Conservation (phyloP, 2,113 vertebrate species). For the Pluvianellus socialis region DNA sequence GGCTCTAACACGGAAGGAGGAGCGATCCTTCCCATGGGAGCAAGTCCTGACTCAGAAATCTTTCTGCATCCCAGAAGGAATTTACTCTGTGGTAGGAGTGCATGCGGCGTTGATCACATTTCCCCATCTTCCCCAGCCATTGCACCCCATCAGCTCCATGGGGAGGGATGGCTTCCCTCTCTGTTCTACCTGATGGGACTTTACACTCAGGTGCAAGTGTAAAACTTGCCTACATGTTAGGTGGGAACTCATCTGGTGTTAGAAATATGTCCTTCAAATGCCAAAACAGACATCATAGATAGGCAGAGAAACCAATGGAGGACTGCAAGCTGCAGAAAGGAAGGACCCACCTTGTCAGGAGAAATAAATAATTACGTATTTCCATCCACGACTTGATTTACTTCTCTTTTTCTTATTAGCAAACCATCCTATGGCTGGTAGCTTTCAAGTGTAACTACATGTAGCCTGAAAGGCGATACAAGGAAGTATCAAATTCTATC, state of each 20-base stretch:
- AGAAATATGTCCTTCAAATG: background rate
- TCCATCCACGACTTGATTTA: background rate
- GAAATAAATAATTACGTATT: background rate
- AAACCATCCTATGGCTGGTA: background rate
- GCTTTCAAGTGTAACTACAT: background rate
- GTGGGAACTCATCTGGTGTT: background rate
- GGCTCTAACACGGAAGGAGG: fast-evolving
- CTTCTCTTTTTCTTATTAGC: background rate
- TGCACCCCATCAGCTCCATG: fast-evolving
- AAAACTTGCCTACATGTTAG: fast-evolving
- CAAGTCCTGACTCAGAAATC: background rate
- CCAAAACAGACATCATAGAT: fast-evolving
- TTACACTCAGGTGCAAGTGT: fast-evolving
- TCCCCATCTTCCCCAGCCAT: background rate
- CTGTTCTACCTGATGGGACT: background rate
- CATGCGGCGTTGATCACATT: background rate
- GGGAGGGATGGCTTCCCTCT: background rate
- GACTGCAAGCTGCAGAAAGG: background rate
- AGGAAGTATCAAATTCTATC: background rate
- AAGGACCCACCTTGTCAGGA: background rate
- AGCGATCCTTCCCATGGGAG: background rate
- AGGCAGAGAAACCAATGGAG: background rate
- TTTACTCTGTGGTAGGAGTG: background rate
- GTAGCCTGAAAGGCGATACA: background rate
- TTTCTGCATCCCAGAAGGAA: background rate